A percentile compares a stretch with the other conserved stretches of the same genome.
Evolutionary conservation across 2,888 invertebrate species (phyloP).

Genomic region (Celastrina argiolus): DNA sequence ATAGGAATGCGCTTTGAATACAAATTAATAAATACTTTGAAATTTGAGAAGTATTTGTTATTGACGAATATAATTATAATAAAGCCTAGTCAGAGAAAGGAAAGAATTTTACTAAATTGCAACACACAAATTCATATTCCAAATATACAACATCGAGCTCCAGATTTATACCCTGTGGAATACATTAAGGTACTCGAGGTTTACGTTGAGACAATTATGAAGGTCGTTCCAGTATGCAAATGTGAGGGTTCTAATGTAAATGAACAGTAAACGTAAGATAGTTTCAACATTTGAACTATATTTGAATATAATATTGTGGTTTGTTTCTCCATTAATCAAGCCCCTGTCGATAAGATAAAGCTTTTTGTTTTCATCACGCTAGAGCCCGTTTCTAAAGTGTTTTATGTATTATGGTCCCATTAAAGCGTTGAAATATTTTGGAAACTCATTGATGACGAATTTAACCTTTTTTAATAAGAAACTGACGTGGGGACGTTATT

Average conservation of each 20-base stretch:
- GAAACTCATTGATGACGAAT: neutral
- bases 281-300: conserved; percentile 53
- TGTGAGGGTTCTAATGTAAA: conserved; percentile 67
- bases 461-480: neutral
- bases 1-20: neutral
- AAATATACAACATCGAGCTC: conserved; percentile 64
- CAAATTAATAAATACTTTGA: neutral
- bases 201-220: conserved; percentile 68
- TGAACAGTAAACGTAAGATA: conserved; percentile 65
- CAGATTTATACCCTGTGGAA: conserved; percentile 50
- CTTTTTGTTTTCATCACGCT: conserved; percentile 51
- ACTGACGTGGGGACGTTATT: neutral
- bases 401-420: conserved; percentile 18
- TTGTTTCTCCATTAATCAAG: conserved; percentile 57
- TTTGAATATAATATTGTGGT: conserved; percentile 53
- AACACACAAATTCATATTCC: conserved; percentile 43
- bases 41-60: neutral
- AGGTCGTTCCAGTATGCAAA: conserved; percentile 69
- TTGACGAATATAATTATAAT: neutral
- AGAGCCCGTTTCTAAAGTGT: conserved; percentile 29
- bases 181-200: conserved; percentile 70
- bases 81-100: conserved; percentile 30
- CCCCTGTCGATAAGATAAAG: conserved; percentile 55
- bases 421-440: neutral
- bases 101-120: conserved; percentile 20